A percentile compares a stretch with the other conserved stretches of the same genome.
phyloP scores from a whole-genome alignment of 2,888 invertebrate genomes.

The Mayetiola destructor region DNA sequence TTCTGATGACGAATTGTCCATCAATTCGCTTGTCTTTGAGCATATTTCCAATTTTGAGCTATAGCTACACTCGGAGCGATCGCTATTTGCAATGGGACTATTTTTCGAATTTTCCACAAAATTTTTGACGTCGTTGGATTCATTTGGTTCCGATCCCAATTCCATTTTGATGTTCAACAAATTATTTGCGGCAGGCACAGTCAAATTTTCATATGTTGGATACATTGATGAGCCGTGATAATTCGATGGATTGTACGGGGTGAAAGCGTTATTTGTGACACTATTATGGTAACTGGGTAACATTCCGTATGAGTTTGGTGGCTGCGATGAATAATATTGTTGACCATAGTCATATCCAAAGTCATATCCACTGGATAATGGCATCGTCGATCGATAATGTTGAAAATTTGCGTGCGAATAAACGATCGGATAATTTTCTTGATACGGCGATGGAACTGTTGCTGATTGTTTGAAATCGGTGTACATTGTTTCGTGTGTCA shows the following conservation, averaged over 20 bases:
- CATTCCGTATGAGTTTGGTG: background rate
- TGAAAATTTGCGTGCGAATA: slow-evolving; percentile 1
- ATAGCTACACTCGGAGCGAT: background rate
- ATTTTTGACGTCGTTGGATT: background rate
- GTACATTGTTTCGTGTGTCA: background rate
- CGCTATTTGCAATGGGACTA: background rate
- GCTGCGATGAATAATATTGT: background rate
- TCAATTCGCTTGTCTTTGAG: too few relatives aligned
- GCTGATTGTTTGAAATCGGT: background rate
- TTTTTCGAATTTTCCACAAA: background rate
- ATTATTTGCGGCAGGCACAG: background rate
- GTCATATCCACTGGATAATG: background rate
- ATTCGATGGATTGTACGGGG: background rate
- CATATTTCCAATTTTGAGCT: background rate
- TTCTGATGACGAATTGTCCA: background rate
- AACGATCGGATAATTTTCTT: slow-evolving; percentile 5
- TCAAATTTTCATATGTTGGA: background rate
- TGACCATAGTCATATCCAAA: background rate
- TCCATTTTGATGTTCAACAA: background rate
- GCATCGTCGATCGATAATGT: background rate
- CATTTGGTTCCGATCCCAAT: background rate
- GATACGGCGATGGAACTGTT: background rate
- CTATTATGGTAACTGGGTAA: background rate
- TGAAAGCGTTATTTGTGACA: background rate
- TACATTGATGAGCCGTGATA: background rate